Evolutionary conservation across 2,113 vertebrate genomes (phyloP).

Genomic region (Myotis davidii): DNA sequence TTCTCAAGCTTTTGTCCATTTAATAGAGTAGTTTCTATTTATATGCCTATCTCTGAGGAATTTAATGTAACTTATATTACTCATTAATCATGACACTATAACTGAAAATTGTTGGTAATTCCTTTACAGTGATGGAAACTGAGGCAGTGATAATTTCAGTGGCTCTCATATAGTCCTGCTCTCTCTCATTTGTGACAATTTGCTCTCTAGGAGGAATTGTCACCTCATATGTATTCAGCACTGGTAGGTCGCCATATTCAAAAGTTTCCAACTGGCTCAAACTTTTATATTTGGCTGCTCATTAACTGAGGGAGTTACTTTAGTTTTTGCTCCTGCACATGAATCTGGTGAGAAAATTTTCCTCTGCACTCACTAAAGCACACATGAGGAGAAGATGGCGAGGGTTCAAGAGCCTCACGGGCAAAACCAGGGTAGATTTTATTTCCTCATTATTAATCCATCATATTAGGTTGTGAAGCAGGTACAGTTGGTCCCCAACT

Average conservation of each 20-base stretch:
- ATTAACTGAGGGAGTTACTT: constrained; percentile 48
- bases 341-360: not conserved
- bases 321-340: not conserved
- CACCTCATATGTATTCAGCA: not conserved
- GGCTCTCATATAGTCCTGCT: not conserved
- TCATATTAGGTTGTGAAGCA: not conserved
- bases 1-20: constrained; percentile 7
- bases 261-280: constrained; percentile 59
- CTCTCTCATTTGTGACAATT: not conserved
- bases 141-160: constrained; percentile 19
- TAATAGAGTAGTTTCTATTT: constrained; percentile 42
- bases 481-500: not conserved
- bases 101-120: not conserved
- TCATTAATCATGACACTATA: constrained; percentile 43
- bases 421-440: not conserved
- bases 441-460: constrained; percentile 18
- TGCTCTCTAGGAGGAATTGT: not conserved
- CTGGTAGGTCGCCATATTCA: constrained; percentile 32
- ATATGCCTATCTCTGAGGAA: not conserved
- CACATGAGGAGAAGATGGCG: not conserved
- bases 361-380: not conserved
- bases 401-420: not conserved
- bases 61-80: constrained; percentile 32
- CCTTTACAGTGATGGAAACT: constrained; percentile 43
- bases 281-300: constrained; percentile 45